Percentiles rank a stretch among this genome's conserved stretches.
Evolutionary conservation across 2,113 vertebrate species (phyloP).

Genomic region (Tragelaphus buxtoni): DNA sequence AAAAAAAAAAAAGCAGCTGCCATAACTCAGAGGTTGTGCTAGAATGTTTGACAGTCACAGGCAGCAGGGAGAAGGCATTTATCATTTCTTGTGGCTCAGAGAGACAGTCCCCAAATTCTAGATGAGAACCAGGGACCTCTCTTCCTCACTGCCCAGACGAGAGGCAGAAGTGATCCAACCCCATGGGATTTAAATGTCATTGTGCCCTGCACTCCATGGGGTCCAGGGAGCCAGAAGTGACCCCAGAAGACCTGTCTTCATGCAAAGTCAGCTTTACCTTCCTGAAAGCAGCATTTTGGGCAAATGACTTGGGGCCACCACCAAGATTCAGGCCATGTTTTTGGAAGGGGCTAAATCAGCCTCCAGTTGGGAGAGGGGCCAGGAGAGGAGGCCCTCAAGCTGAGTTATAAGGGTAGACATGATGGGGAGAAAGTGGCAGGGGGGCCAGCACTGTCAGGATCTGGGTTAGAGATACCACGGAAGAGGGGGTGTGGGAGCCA

Average conservation of each 20-base stretch:
- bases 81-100: not conserved
- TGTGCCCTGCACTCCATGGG: not conserved
- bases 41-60: too few species aligned
- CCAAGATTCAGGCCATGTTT: not conserved
- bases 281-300: not conserved
- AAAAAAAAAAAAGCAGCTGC: too few species aligned
- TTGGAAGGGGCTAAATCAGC: not conserved
- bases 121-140: not conserved
- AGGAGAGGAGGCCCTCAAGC: not conserved
- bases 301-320: not conserved
- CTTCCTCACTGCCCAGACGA: not conserved
- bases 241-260: not conserved
- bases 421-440: not conserved
- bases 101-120: not conserved
- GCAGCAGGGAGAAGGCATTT: not conserved
- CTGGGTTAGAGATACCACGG: not conserved
- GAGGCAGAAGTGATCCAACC: not conserved
- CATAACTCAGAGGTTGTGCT: too few species aligned
- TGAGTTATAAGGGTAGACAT: not conserved
- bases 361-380: not conserved
- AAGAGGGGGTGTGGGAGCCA: not conserved
- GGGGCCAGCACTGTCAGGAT: not conserved
- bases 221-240: not conserved
- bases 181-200: not conserved
- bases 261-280: not conserved